A percentile compares a stretch with the other conserved stretches of the same genome.
These are phyloP conservation scores for Ferrisia virgata DNA, from an alignment of 2,888 invertebrate species.

Conservation along the genomic window DNA sequence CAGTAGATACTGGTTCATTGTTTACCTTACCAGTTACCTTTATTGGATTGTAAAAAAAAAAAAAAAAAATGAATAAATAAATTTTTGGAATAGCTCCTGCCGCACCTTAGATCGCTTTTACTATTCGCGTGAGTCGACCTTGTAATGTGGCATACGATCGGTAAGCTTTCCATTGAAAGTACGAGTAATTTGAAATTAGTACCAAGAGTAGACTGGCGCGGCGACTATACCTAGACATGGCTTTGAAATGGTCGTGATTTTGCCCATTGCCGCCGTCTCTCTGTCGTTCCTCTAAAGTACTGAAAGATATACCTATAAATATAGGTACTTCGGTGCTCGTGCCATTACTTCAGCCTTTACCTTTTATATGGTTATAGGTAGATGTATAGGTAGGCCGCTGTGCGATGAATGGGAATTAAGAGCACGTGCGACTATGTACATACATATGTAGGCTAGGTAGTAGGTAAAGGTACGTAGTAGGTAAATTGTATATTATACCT, in stretches of 20 bases:
- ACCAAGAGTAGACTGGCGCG: no score
- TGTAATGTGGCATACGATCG: not conserved
- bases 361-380: not conserved
- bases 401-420: not conserved
- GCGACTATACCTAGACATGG: not conserved
- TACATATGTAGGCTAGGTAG: no score
- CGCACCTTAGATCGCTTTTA: constrained; percentile 7
- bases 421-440: no score
- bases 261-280: not conserved
- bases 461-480: not conserved
- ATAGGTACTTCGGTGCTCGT: no score
- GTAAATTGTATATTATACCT: no score
- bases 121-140: constrained; percentile 6
- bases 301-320: no score
- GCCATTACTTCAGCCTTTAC: not conserved
- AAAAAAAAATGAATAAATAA: not conserved
- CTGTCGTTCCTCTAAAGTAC: no score
- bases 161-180: constrained; percentile 6
- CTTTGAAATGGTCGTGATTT: not conserved
- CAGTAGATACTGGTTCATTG: not conserved
- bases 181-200: no score
- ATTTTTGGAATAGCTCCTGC: constrained; percentile 12
- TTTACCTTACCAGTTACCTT: constrained; percentile 21
- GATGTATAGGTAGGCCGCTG: no score
- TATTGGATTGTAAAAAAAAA: no score